phyloP scores from a whole-genome alignment of 2,113 vertebrate genomes.

The Petromus typicus region DNA sequence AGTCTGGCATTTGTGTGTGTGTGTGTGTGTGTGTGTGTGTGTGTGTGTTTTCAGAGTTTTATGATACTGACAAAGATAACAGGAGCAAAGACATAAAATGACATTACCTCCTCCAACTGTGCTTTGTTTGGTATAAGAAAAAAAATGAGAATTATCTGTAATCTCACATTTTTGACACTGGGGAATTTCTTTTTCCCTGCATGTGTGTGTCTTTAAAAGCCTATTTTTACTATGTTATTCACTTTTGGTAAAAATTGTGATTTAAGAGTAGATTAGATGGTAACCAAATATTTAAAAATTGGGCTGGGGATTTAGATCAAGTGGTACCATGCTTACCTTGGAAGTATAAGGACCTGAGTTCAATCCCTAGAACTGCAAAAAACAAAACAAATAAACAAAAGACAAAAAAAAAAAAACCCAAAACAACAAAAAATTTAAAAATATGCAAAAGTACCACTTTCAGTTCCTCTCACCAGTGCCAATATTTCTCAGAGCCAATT shows the following conservation, averaged over 20 bases:
- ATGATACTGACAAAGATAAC: background rate
- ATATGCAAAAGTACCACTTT: background rate
- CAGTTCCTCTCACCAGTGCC: constrained; percentile 35
- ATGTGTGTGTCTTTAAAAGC: constrained; percentile 21
- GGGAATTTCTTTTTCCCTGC: background rate
- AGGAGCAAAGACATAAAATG: background rate
- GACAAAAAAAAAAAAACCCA: too few relatives aligned
- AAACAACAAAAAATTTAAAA: constrained; percentile 6
- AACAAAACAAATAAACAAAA: too few relatives aligned
- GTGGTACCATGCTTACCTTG: too few relatives aligned
- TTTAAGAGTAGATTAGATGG: constrained; percentile 35
- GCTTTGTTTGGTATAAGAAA: constrained; percentile 29
- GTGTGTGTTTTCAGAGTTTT: background rate
- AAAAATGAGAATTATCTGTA: background rate
- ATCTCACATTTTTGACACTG: background rate
- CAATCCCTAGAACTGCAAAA: too few relatives aligned
- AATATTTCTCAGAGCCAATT: constrained; percentile 38
- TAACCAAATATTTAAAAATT: constrained; percentile 50
- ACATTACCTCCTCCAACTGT: background rate
- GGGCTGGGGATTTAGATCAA: too few relatives aligned
- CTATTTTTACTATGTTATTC: background rate
- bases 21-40: background rate
- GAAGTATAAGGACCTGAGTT: too few relatives aligned
- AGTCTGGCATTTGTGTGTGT: background rate
- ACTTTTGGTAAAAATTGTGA: constrained; percentile 51